A percentile compares a stretch with the other conserved stretches of the same genome.
phyloP scores from a whole-genome alignment of 2,113 vertebrate genomes.

The Irena cyanogastra region DNA sequence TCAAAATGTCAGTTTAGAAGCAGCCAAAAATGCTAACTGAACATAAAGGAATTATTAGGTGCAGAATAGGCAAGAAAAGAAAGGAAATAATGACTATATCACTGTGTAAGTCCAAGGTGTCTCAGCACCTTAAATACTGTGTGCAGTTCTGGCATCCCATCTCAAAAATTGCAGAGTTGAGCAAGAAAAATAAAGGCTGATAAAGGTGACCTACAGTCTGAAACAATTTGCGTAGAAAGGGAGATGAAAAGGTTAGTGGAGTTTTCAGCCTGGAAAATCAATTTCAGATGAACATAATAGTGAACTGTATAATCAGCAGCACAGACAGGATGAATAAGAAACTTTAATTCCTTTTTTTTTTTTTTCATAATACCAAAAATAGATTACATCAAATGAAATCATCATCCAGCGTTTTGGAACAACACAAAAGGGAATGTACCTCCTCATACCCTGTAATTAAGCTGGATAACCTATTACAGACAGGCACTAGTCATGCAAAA shows the following conservation, averaged over 20 bases:
- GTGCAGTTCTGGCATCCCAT: not conserved
- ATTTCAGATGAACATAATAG: not conserved
- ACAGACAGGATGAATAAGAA: not conserved
- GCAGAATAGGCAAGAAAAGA: not conserved
- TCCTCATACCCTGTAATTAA: not conserved
- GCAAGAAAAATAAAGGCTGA: not conserved
- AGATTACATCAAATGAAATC: not conserved
- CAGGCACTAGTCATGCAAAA: not conserved
- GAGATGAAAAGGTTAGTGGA: not conserved
- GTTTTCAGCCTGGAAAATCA: slow-evolving; percentile 2
- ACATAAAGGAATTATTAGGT: not conserved
- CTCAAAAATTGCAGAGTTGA: not conserved
- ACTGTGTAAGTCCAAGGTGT: not conserved
- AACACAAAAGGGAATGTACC: not conserved
- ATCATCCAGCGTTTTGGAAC: not conserved
- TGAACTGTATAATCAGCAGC: not conserved
- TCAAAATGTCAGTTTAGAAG: not conserved
- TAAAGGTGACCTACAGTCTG: not conserved
- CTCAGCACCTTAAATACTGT: not conserved
- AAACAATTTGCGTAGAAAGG: not conserved
- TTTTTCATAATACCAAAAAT: not conserved
- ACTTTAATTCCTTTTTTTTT: not conserved
- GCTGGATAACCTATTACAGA: not conserved
- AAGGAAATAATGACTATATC: not conserved
- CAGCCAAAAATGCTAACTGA: not conserved